Base-by-base conservation (phyloP, 2,888 invertebrate genomes). In the Drosophila formosana region DNA sequence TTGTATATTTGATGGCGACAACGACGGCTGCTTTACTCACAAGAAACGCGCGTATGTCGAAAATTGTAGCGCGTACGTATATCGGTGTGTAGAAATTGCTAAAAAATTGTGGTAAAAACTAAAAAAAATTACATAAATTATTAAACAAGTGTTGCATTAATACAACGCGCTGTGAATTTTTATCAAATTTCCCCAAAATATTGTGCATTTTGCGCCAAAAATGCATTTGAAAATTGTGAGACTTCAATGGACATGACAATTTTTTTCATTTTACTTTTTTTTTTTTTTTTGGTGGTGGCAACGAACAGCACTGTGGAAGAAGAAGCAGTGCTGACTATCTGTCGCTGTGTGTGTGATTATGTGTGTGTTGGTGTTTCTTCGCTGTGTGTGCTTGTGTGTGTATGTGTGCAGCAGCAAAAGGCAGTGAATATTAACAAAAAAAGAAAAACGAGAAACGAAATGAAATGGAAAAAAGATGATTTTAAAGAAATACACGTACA, bases 21-120 rank as follows among this genome's bases (percentile, higher is more conserved):
- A 67, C 83, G 87, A 80, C 90, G 91, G 84, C 89, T 89, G 90
- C 88, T 82, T 79, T 83, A 82, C 83, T 86, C 90, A 82, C 79
- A 90, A 89, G 88, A 90, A 91, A 91, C 91, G 91, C 92, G 92
- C 92, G 92, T 91, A 91, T 91, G 81, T 88, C 89, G 89, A 84
- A 89, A 80, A 80, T 85, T 75, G 86, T 82, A 85, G 80, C 86
- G 83, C 89, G 90, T 91, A 89, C 84, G 82, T 90, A 82, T 75
- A 82, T 82, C 81, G 81, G 87, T 83, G 82, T 82, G 89, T 81
- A 86, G 87, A 91, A 91, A 90, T 86, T 89, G 81, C 76, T 86
- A 79, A 85, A 90, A 88, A 87, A 87, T 79, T 78, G 73, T 87
- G 85, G 90, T 86, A 90, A 90, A 91, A 89, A 77, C 61, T 66